phyloP scores from a whole-genome alignment of 1,140 invertebrate species.

The Dufourea novaeangliae region DNA sequence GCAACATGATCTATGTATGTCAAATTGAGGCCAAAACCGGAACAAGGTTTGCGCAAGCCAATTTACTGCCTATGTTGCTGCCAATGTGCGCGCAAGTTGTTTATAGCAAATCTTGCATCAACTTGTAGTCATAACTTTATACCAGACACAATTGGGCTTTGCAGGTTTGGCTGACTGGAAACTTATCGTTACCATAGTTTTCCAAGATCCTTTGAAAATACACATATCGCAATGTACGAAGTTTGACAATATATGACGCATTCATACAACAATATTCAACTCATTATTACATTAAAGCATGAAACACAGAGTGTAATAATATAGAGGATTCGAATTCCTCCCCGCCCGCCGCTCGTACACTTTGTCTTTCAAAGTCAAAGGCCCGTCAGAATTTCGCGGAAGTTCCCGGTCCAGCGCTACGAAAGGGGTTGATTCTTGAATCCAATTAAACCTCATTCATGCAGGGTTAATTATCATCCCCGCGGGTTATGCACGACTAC shows the following conservation, averaged over 20 bases:
- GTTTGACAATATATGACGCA: background rate
- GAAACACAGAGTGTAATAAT: conserved; percentile 8
- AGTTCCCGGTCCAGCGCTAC: conserved; percentile 60
- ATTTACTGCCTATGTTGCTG: too few relatives aligned
- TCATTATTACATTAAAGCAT: background rate
- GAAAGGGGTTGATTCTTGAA: conserved; percentile 63
- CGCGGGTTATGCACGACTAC: conserved; percentile 61
- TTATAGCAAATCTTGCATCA: too few relatives aligned
- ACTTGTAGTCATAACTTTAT: too few relatives aligned
- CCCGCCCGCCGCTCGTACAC: conserved; percentile 54
- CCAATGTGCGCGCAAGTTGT: too few relatives aligned
- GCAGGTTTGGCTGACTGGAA: too few relatives aligned
- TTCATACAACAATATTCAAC: background rate
- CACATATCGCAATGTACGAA: background rate
- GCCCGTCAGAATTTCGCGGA: conserved; percentile 52
- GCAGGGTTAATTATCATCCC: conserved; percentile 76
- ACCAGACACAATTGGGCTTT: too few relatives aligned
- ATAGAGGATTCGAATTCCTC: background rate
- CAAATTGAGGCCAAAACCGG: too few relatives aligned
- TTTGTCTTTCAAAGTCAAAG: conserved; percentile 75
- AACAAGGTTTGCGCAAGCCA: too few relatives aligned
- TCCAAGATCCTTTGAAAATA: too few relatives aligned
- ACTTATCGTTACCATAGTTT: too few relatives aligned
- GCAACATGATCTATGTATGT: too few relatives aligned
- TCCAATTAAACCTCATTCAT: conserved; percentile 80